Evolutionary conservation across 2,113 vertebrate species (phyloP), one percentile per base, ranked within the genome.

Genomic region (Ageneiosus marmoratus): DNA sequence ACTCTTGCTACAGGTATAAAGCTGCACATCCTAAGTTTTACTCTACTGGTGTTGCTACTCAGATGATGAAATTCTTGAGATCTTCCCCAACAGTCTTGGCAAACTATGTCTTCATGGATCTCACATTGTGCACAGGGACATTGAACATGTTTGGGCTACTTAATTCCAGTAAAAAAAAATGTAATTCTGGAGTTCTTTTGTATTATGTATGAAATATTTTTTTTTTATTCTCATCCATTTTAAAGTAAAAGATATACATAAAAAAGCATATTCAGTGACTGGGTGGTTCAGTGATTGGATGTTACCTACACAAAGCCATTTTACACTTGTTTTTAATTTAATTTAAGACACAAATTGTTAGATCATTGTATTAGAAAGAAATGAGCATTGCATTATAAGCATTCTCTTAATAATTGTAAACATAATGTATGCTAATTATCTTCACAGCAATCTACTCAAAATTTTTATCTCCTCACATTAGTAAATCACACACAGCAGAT

Each of bases 401-500:
- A 77, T 60, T 41, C 32, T 24, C 34, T n/a, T 41, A 77, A 58
- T 58, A 41, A 22, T 27, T 48, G 44, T 65, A 79, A 50, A 22
- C 9, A 51, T 79, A 79, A 75, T 53, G 48, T 75, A 75, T 75
- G 72, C 27, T 75, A 75, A 75, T 55, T 53, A 75, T 53, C 29
- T 55, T 75, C 32, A 11, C 7, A 75, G 16, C 60, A 50, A 79
- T 65, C 60, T 8, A 63, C 32, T 29, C 48, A 50, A 53, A 34
- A 1, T 20, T 29, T 51, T n/a, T 27, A 56, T n/a, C 51, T 73
- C 51, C 24, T 73, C 37, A 55, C 9, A 56, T n/a, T 69, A 67
- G 72, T 72, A 82, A 78, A 73, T 77, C 29, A 41, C 77, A 79
- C 58, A 67, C 24, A 60, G 44, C 41, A 20, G 80, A 53, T 56